Conservation (phyloP, 2,797 vertebrate species). For the Leucoraja ocellata region DNA sequence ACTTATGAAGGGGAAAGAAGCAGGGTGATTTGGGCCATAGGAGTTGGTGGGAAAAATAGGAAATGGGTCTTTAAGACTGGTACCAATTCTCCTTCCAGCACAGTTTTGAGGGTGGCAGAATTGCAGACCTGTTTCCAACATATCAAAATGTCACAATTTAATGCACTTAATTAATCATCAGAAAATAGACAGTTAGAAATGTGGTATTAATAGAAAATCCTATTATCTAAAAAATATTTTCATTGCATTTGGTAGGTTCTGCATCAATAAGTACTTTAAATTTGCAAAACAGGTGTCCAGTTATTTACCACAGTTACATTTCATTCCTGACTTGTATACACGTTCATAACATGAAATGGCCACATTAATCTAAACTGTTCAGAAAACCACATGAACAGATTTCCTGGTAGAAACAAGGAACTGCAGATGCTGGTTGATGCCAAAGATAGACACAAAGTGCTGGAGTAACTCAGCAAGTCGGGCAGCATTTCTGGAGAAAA, state of each 20-base stretch:
- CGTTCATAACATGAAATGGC: too few species aligned
- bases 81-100: neutral
- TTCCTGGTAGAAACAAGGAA: too few species aligned
- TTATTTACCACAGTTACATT: slow-evolving; percentile 9
- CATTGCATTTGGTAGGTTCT: neutral
- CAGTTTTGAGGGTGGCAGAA: neutral
- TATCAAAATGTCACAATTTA: neutral
- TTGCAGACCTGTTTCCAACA: neutral
- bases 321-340: neutral
- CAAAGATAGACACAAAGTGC: too few species aligned
- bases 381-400: too few species aligned
- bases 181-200: neutral
- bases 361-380: too few species aligned
- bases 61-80: neutral
- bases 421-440: too few species aligned
- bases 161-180: neutral
- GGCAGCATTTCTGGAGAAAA: too few species aligned
- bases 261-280: neutral
- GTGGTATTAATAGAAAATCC: neutral
- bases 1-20: too few species aligned
- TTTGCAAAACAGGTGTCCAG: neutral
- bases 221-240: neutral
- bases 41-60: too few species aligned
- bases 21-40: too few species aligned
- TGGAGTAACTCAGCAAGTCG: too few species aligned